Conservation (phyloP, 2,888 invertebrate species). For the Protodeltote pygarga region DNA sequence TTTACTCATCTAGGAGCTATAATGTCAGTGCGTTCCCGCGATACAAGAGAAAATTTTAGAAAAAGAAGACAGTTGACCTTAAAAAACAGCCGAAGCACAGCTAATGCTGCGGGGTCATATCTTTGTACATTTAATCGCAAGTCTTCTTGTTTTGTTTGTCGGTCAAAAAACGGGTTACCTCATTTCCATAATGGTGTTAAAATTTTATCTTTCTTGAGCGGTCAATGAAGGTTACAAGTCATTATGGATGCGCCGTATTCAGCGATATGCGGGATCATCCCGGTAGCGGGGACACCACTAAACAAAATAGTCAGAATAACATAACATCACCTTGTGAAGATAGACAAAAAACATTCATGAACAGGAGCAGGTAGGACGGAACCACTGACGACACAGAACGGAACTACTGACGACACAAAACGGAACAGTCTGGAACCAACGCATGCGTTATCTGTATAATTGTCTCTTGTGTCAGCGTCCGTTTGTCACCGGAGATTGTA, state of each 20-base stretch:
- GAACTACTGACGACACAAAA: too few species aligned
- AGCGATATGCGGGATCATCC: conserved; percentile 46
- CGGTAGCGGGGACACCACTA: conserved; percentile 29
- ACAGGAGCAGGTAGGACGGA: not conserved
- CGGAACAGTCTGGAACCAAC: not conserved
- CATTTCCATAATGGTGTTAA: conserved; percentile 40
- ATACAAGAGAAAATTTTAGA: too few species aligned
- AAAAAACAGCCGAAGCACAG: too few species aligned
- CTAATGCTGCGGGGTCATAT: too few species aligned
- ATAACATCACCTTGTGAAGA: too few species aligned
- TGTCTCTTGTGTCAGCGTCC: not conserved
- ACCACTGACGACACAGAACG: too few species aligned
- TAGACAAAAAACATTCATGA: not conserved
- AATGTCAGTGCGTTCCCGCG: too few species aligned
- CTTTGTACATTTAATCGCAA: conserved; percentile 16
- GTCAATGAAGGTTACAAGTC: conserved; percentile 46
- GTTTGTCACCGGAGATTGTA: not conserved
- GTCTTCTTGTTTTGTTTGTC: conserved; percentile 15
- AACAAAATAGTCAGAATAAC: too few species aligned
- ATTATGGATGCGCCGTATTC: conserved; percentile 28
- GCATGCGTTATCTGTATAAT: not conserved
- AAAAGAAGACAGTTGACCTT: too few species aligned
- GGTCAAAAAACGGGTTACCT: conserved; percentile 44
- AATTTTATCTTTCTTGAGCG: conserved; percentile 40
- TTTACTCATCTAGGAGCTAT: too few species aligned